Conservation (phyloP, 2,888 invertebrate genomes). For the Antheraea assamensis region DNA sequence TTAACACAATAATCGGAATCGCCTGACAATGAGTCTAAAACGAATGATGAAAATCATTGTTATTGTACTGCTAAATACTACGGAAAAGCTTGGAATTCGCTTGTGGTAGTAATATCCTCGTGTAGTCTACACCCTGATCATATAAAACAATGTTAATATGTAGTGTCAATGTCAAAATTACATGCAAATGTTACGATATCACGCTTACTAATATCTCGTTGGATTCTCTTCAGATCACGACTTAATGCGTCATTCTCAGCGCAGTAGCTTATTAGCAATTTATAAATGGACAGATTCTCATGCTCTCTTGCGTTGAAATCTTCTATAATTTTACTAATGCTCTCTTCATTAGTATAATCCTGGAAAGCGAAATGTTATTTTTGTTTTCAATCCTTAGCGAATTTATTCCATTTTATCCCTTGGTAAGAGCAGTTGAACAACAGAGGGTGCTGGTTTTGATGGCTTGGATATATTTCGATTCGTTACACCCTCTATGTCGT, state of each 20-base stretch:
- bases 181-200: neutral
- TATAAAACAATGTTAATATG: no score
- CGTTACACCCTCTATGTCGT: neutral
- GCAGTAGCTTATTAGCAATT: constrained; percentile 84
- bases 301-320: constrained; percentile 86
- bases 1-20: neutral
- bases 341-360: constrained; percentile 76
- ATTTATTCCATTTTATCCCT: neutral
- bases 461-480: no score
- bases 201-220: constrained; percentile 47
- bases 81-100: no score
- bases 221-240: constrained; percentile 38
- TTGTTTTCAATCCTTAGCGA: neutral
- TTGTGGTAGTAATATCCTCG: no score
- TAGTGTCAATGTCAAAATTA: no score
- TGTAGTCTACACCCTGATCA: no score
- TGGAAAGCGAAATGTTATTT: constrained; percentile 33
- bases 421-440: neutral
- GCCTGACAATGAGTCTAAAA: neutral
- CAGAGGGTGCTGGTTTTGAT: neutral
- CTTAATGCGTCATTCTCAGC: constrained; percentile 59
- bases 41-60: neutral
- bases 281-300: constrained; percentile 89
- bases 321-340: constrained; percentile 80
- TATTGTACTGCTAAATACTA: neutral